phyloP scores from a whole-genome alignment of 1,140 invertebrate genomes.

The Reticulitermes speratus region DNA sequence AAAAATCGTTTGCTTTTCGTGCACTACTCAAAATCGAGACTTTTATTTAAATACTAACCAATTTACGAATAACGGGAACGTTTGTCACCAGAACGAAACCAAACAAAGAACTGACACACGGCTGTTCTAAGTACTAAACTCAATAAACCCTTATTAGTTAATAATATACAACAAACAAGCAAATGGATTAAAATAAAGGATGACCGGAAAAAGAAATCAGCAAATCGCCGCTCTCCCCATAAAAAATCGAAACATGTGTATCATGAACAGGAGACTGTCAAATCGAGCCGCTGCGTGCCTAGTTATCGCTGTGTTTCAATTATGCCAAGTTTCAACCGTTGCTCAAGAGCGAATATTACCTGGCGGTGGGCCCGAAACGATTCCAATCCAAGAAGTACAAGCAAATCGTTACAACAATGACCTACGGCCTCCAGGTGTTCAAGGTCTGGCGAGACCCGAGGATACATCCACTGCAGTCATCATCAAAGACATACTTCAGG shows the following conservation, averaged over 20 bases:
- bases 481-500: conserved; percentile 55
- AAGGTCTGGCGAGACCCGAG: neutral
- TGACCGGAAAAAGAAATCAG: too few relatives aligned
- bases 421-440: neutral
- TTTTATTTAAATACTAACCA: too few relatives aligned
- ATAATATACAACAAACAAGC: too few relatives aligned
- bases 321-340: neutral
- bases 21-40: too few relatives aligned
- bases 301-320: neutral
- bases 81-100: too few relatives aligned
- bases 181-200: too few relatives aligned
- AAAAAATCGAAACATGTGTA: neutral
- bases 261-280: neutral
- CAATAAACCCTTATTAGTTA: too few relatives aligned
- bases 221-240: too few relatives aligned
- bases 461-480: conserved; percentile 36
- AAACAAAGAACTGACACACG: too few relatives aligned
- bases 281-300: neutral
- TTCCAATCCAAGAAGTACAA: neutral
- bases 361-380: neutral
- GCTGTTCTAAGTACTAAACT: too few relatives aligned
- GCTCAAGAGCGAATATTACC: neutral
- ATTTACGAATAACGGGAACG: too few relatives aligned
- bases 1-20: too few relatives aligned
- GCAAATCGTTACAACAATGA: neutral